Evolutionary conservation across 2,888 invertebrate species (phyloP).

Genomic region (Dolomedes plantarius): DNA sequence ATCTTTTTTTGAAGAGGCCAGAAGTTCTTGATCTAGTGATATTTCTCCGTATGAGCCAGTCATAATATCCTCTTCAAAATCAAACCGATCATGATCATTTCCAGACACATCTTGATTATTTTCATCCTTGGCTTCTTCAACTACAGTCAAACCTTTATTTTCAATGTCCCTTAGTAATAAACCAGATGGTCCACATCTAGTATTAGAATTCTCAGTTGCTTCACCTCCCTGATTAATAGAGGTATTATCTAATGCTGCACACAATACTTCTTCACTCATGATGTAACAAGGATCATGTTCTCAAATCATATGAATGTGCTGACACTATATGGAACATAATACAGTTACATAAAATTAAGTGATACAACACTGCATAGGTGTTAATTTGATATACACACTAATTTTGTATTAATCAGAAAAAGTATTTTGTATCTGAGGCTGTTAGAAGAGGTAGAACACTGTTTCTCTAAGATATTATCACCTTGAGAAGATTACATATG

Average conservation of each 20-base stretch:
- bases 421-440: too few species aligned
- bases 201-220: neutral
- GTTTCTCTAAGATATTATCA: too few species aligned
- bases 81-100: constrained; percentile 33
- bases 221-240: constrained; percentile 21
- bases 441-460: too few species aligned
- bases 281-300: neutral
- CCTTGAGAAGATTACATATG: too few species aligned
- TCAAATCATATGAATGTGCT: neutral
- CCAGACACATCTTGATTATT: constrained; percentile 28
- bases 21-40: constrained; percentile 57
- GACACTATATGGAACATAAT: too few species aligned
- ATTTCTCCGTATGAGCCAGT: constrained; percentile 71
- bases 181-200: neutral
- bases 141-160: neutral
- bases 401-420: too few species aligned
- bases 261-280: constrained; percentile 58
- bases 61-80: constrained; percentile 65
- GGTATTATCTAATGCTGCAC: constrained; percentile 49
- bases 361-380: too few species aligned
- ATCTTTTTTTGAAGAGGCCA: constrained; percentile 43
- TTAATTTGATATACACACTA: too few species aligned
- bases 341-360: too few species aligned
- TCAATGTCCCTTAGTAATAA: neutral
- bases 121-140: neutral